Evolutionary conservation across 2,113 vertebrate genomes (phyloP).

Genomic region (Chaenocephalus aceratus): DNA sequence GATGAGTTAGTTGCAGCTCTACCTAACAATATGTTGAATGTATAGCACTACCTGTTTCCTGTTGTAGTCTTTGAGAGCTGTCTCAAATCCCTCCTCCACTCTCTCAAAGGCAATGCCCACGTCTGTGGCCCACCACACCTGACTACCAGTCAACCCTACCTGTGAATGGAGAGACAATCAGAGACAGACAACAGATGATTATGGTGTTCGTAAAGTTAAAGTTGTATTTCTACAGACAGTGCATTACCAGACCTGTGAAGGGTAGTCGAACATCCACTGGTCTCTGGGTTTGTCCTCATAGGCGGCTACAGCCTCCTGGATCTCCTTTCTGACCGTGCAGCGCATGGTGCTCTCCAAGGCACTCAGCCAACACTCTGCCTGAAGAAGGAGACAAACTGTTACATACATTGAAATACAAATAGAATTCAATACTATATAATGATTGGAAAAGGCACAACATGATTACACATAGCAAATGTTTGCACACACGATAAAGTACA

Average conservation of each 20-base stretch:
- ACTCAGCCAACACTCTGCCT: conserved; percentile 81
- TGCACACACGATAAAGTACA: background rate
- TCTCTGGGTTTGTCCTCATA: conserved; percentile 84
- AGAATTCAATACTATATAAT: background rate
- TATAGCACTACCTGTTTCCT: conserved; percentile 70
- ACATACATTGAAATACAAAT: background rate
- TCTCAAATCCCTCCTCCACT: conserved; percentile 84
- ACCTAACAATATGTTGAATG: background rate
- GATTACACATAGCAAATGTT: background rate
- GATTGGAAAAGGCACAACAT: background rate
- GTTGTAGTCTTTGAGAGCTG: conserved; percentile 82
- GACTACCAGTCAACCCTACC: conserved; percentile 82
- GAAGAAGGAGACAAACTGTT: background rate
- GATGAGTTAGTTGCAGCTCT: too few relatives aligned
- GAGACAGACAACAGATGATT: background rate
- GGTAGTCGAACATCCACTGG: conserved; percentile 86
- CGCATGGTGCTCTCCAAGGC: conserved; percentile 80
- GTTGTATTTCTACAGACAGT: background rate
- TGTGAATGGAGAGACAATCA: conserved; percentile 32
- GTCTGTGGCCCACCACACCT: conserved; percentile 85
- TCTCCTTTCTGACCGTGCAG: conserved; percentile 77
- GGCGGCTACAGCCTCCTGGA: conserved; percentile 77
- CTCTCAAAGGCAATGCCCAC: conserved; percentile 84
- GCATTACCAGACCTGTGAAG: conserved; percentile 72
- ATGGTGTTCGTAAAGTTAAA: background rate